Percentiles rank a stretch among this genome's conserved stretches.
These are phyloP conservation scores for Trissolcus japonicus DNA, from an alignment of 2,888 invertebrate genomes.

Conservation along the genomic window DNA sequence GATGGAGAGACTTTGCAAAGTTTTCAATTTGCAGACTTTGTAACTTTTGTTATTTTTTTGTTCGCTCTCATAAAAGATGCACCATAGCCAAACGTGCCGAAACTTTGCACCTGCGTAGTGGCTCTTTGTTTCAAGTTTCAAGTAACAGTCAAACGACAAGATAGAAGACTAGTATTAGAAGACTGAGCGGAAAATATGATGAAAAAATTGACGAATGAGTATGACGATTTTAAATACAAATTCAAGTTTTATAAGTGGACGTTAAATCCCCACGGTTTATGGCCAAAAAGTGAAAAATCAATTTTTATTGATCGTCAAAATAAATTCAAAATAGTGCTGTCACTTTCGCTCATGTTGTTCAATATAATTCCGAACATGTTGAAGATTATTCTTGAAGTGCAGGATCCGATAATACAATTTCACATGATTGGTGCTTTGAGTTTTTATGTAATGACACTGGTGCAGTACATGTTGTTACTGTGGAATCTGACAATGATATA, in stretches of 20 bases:
- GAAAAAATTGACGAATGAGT: background rate
- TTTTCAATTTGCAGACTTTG: too few species aligned
- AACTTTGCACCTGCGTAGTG: too few species aligned
- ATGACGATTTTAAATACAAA: background rate
- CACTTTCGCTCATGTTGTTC: constrained; percentile 15
- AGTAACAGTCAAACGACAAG: too few species aligned
- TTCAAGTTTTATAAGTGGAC: background rate
- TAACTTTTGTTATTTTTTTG: too few species aligned
- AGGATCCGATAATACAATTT: constrained; percentile 56
- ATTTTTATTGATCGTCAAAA: too few species aligned
- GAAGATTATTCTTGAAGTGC: constrained; percentile 28
- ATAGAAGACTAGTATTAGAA: too few species aligned
- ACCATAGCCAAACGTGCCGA: too few species aligned
- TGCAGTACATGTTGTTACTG: constrained; percentile 59
- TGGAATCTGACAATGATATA: constrained; percentile 13
- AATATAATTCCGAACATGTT: constrained; percentile 27
- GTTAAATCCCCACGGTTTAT: background rate
- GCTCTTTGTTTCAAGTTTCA: too few species aligned
- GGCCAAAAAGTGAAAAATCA: background rate
- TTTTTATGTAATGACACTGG: constrained; percentile 62
- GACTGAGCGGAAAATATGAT: background rate
- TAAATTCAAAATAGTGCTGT: constrained; percentile 19
- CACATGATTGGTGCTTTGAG: constrained; percentile 62
- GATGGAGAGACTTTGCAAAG: too few species aligned
- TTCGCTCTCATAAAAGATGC: too few species aligned